Evolutionary conservation across 2,888 invertebrate genomes (phyloP), one percentile per base, ranked within the genome.

Genomic region (Drosophila yooni): DNA sequence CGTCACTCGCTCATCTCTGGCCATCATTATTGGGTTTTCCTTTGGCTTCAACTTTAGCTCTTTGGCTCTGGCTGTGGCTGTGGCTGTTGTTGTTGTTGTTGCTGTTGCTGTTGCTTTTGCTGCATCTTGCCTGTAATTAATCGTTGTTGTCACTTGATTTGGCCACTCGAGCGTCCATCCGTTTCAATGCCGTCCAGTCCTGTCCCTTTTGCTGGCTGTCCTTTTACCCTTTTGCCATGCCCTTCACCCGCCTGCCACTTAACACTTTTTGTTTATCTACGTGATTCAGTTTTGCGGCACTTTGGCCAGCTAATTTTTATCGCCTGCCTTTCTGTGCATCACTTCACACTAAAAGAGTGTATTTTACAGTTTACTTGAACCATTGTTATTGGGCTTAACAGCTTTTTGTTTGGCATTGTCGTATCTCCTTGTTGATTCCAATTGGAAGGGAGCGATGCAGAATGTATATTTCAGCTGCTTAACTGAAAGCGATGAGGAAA

Each of bases 121-220:
- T 78, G 63, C 67, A 74, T 70, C 78, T 79, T 69, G 81, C 62
- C 82, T 81, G 82, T 78, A 81, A 81, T 79, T 79, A 79, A 79
- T 79, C 82, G 79, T 74, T 81, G 82, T 79, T 79, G 79, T 79
- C 79, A 79, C 79, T 79, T 79, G 82, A 67, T 66, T 81, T 81
- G 79, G 70, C 82, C 78, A 81, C 70, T 79, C 74, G 70, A 81
- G 64, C 79, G 78, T 74, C 82, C 79, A 79, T 79, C 78, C 79
- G 79, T 70, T 81, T 78, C 78, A 79, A 74, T 70, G 74, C 65
- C 79, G 56, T 54, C 61, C 67, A 60, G 76, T 61, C 64, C 13
- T 10, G 81, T 10, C 76, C 81, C 62, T 65, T 40, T 40, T 21
- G 13, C n/a, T 72, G 81, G 52, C 68, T 71, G 76, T 21, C 58